Conservation (phyloP, 1,140 invertebrate genomes). For the Drosophila leontia region DNA sequence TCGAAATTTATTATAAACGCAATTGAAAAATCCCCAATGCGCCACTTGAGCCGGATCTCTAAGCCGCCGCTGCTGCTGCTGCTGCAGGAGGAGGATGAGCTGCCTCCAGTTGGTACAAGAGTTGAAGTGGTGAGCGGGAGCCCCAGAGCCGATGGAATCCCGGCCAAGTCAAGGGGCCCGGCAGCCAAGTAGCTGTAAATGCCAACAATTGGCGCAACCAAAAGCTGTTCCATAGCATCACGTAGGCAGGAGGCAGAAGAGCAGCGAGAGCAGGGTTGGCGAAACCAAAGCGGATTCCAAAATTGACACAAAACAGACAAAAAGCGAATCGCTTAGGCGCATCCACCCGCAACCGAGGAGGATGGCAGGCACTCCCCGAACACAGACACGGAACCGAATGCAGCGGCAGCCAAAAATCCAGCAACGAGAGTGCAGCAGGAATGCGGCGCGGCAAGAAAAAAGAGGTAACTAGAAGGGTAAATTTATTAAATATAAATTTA, state of each 20-base stretch:
- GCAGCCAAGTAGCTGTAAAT: conserved; percentile 80
- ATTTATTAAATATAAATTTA: neutral
- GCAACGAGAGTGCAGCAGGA: conserved; percentile 30
- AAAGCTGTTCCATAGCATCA: conserved; percentile 47
- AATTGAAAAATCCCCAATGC: conserved; percentile 79
- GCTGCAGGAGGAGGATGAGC: neutral
- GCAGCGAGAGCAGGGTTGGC: conserved; percentile 26
- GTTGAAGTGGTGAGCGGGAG: conserved; percentile 12
- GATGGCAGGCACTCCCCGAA: conserved; percentile 15
- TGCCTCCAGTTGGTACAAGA: neutral
- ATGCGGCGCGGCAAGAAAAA: conserved; percentile 10
- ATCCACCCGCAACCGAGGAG: conserved; percentile 59
- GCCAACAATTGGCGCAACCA: conserved; percentile 73
- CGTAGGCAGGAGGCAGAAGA: conserved; percentile 1
- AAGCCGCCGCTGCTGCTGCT: conserved; percentile 7
- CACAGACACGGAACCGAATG: conserved; percentile 32
- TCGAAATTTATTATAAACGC: conserved; percentile 82
- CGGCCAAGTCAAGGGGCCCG: conserved; percentile 40
- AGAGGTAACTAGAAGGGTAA: too few species aligned
- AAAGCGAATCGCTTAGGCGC: conserved; percentile 81
- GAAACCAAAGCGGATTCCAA: conserved; percentile 80
- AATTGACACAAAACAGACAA: conserved; percentile 83
- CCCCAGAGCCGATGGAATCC: conserved; percentile 21
- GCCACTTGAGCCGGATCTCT: conserved; percentile 65
- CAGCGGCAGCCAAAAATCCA: conserved; percentile 38